phyloP scores from a whole-genome alignment of 2,797 vertebrate species.

The Rhinella marina region DNA sequence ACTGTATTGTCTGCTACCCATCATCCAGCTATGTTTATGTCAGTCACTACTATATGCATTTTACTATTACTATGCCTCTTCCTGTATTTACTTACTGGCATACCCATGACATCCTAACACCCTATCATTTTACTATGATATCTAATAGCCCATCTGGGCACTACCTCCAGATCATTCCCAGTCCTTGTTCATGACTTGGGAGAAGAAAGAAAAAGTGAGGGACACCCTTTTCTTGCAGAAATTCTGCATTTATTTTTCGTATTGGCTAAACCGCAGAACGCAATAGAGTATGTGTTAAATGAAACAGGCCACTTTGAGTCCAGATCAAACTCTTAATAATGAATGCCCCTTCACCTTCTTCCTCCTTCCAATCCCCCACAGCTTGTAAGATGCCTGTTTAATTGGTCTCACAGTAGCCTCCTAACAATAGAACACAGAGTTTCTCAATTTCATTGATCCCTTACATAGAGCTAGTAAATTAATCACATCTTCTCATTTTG shows the following conservation, averaged over 20 bases:
- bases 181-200: neutral
- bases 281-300: neutral
- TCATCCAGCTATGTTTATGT: neutral
- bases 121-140: neutral
- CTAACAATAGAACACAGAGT: slow-evolving; percentile 52
- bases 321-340: slow-evolving; percentile 59
- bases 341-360: slow-evolving; percentile 26
- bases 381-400: slow-evolving; percentile 34
- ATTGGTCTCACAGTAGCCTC: slow-evolving; percentile 58
- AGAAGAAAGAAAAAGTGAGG: neutral
- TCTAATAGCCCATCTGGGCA: neutral
- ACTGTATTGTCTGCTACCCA: neutral
- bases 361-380: neutral
- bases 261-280: neutral
- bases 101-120: neutral
- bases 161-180: neutral
- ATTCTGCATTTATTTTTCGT: neutral
- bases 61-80: neutral
- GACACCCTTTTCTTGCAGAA: neutral
- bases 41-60: neutral
- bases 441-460: slow-evolving; percentile 48
- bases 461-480: slow-evolving; percentile 40
- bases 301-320: slow-evolving; percentile 65
- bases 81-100: neutral
- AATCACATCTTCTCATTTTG: slow-evolving; percentile 41